Percentiles rank a stretch among this genome's conserved stretches.
Evolutionary conservation across 2,113 vertebrate species (phyloP).

Genomic region (Reinhardtius hippoglossoides): DNA sequence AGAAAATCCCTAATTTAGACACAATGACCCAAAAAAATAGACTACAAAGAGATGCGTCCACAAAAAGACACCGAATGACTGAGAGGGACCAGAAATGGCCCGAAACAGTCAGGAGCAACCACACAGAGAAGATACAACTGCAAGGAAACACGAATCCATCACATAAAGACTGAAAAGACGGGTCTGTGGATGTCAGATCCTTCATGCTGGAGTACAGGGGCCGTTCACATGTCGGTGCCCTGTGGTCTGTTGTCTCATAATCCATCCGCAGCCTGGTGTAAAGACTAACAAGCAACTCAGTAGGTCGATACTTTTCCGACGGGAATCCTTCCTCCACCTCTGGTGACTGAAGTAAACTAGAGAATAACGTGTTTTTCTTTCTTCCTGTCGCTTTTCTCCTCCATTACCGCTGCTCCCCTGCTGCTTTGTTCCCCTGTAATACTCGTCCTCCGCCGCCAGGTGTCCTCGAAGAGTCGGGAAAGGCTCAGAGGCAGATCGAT

Average conservation of each 20-base stretch:
- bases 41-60: not conserved
- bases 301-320: not conserved
- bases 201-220: not conserved
- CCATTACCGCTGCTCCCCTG: constrained; percentile 4
- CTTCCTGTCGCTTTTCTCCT: not conserved
- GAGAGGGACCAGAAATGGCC: not conserved
- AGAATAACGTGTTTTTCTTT: not conserved
- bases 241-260: not conserved
- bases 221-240: too few species aligned
- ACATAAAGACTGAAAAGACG: not conserved
- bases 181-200: not conserved
- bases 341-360: not conserved
- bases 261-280: not conserved
- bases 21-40: not conserved
- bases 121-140: not conserved
- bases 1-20: not conserved
- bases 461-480: constrained; percentile 86
- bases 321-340: not conserved
- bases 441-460: constrained; percentile 66
- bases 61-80: not conserved
- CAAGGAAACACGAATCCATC: not conserved
- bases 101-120: not conserved
- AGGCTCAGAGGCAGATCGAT: constrained; percentile 85
- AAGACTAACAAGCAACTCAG: not conserved
- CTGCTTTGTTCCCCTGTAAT: constrained; percentile 54